These are phyloP conservation scores for Clistopyga incitator DNA, from an alignment of 2,888 invertebrate species.

Conservation along the genomic window DNA sequence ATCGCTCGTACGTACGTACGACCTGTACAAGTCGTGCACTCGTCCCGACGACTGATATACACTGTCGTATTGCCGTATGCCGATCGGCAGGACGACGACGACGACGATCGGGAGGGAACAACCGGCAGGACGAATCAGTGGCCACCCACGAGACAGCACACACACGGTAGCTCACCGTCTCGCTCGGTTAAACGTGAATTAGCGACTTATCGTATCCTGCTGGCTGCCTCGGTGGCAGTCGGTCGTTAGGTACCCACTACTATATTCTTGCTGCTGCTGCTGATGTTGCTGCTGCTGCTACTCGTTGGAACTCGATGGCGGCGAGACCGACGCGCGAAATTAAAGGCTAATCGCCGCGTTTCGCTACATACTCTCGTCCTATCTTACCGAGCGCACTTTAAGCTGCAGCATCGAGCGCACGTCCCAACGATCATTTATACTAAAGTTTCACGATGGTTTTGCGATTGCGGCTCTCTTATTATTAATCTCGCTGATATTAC, in stretches of 20 bases:
- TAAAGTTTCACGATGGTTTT: conserved; percentile 47
- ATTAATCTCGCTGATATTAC: conserved; percentile 38
- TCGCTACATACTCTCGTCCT: conserved; percentile 51
- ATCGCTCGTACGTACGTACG: conserved; percentile 53
- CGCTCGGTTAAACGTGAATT: conserved; percentile 79
- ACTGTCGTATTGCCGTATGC: conserved; percentile 58
- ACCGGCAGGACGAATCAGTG: conserved; percentile 69
- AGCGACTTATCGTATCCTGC: conserved; percentile 79
- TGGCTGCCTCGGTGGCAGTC: conserved; percentile 61
- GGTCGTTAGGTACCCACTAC: conserved; percentile 60
- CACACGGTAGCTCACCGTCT: conserved; percentile 69
- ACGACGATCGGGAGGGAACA: conserved; percentile 30
- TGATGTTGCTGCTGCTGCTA: conserved; percentile 34
- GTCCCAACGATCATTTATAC: conserved; percentile 51
- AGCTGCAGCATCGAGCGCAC: conserved; percentile 38
- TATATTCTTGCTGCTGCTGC: conserved; percentile 37
- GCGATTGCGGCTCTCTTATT: conserved; percentile 40
- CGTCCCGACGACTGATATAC: conserved; percentile 52
- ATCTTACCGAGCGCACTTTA: conserved; percentile 52
- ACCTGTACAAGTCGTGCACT: conserved; percentile 57
- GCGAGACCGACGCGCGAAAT: conserved; percentile 63
- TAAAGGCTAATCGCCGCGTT: conserved; percentile 65
- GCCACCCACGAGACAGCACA: conserved; percentile 78
- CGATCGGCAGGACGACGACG: conserved; percentile 52
- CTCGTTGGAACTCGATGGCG: conserved; percentile 40